Evolutionary conservation across 1,140 invertebrate species (phyloP), one percentile per base, ranked within the genome.

Genomic region (Octopus bimaculoides): DNA sequence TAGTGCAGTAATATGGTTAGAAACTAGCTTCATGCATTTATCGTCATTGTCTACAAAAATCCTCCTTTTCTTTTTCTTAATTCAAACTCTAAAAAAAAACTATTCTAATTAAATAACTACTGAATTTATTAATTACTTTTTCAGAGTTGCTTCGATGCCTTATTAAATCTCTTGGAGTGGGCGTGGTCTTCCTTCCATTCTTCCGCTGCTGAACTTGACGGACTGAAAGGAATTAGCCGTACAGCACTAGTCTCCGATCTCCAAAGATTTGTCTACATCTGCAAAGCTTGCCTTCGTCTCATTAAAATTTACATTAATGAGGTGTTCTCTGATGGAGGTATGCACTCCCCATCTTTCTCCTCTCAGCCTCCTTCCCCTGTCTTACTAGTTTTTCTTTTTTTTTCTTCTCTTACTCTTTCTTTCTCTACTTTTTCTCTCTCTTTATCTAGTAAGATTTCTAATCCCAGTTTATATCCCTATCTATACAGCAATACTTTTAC

Each of bases 201-300:
- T 61, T 91, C 92, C 7, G 87, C 92, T n/a, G 86, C 92, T 66
- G 94, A 88, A 75, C 82, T 86, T 26, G 83, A 86, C 5, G 82
- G 83, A 0, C 74, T 88, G 78, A 87, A 86, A 78, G 88, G 88
- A 56, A 82, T 82, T 52, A 85, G 82, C 79, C 82, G 84, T 54
- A 81, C 81, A 52, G 88, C 86, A 17, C 85, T 86, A 3, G 78
- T 88, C 3, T 80, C 86, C 8, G 89, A 95, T 87, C 91, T 97
- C 82, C 94, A 96, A 87, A 92, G 95, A 86, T 90, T 97, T n/a
- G 95, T 96, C 53, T 97, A 96, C 87, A 95, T 97, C 54, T 95
- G 94, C 85, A 93, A 94, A 87, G 94, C 96, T 8, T 95, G 94
- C 88, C 90, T 98, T 74, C 91, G 96, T 75, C 91, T 98, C 10